Evolutionary conservation across 1,140 invertebrate species (phyloP), one percentile per base, ranked within the genome.

Genomic region (Zeugodacus cucurbitae): DNA sequence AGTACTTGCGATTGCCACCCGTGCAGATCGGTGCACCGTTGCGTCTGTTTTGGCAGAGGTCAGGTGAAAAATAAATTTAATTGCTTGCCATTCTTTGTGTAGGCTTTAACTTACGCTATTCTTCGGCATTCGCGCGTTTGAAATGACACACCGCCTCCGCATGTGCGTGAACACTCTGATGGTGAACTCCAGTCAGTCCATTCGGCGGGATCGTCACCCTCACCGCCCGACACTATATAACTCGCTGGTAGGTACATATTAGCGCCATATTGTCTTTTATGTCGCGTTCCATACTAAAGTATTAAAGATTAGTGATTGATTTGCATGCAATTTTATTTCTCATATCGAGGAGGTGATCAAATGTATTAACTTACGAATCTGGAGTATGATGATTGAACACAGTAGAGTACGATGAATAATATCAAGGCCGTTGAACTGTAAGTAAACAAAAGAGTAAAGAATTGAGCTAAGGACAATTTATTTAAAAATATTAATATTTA

Each of bases 141-240:
- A 90, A 94, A 96, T 37, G 97, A 95, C 3, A 98, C 97, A 67
- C 98, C 98, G n/a, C 97, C 97, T 2, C 97, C 97, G 91, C 98
- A 98, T n/a, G 96, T 95, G 70, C 97, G 94, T 3, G 97, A 98
- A 93, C 98, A 98, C 34, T 96, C 94, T 44, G 95, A 96, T 4
- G 96, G 95, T 37, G 95, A 94, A 2, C 96, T 96, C 97, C 97
- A 98, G 0, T 96, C 95, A 2, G 95, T 94, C 97, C 97, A 97
- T 88, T 95, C 95, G 0, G 88, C 89, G 59, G 91, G 90, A 89
- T 93, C 90, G 48, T 91, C 67, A 14, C 94, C 95, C 88, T 96
- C 96, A 22, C 96, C 96, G 32, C 94, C 95, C 57, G 96, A 96
- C 78, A 95, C 93, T 41, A 97, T 95, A 88, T 95, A 96, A 88